Base-by-base conservation (phyloP, 1,140 invertebrate species). In the Lepidotrigona ventralis region DNA sequence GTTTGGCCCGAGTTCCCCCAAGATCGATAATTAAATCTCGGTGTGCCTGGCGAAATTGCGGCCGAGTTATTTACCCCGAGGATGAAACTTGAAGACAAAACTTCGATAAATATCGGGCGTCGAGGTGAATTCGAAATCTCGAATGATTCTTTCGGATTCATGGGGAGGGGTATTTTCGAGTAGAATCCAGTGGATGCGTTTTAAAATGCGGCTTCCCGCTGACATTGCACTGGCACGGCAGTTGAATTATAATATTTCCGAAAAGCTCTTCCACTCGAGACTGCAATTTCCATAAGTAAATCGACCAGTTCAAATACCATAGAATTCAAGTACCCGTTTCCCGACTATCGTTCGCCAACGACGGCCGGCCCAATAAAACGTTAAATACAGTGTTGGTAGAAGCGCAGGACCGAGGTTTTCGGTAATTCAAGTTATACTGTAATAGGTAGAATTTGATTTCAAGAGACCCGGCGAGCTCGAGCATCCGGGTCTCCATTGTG, bases 281-380 rank as follows among this genome's bases (percentile, higher is more conserved):
- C 19, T 17, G 26, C 60, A 53, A 66, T 81, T 66, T 74, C 71
- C 71, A 75, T 75, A 53, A 75, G 60, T 75, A 81, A 66, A 74
- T 64, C 58, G 79, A 66, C 60, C 33, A 81, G 39, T 75, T 53
- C 29, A 75, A 54, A 75, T 66, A 81, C 6, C 51, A 15, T 17
- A 4, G 46, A 75, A 66, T 81, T 81, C 19, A 58, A 23, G 9
- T 17, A 15, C 12, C 26, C n/a, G n/a, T 26, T 46, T 56, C 70
- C 26, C 8, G 29, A 14, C 11, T 54, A 46, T 75, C 60, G 63
- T 76, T 81, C 21, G 72, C 79, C 51, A 26, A 54, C 53, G 56
- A 54, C 53, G 56, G 51, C 23, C 12, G 19, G 17, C 15, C 23
- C 29, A 46, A 81, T 68, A 53, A 58, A 76, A 75, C 29, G 29